Base-by-base conservation (phyloP, 2,888 invertebrate species). In the Eupithecia pulchellata region DNA sequence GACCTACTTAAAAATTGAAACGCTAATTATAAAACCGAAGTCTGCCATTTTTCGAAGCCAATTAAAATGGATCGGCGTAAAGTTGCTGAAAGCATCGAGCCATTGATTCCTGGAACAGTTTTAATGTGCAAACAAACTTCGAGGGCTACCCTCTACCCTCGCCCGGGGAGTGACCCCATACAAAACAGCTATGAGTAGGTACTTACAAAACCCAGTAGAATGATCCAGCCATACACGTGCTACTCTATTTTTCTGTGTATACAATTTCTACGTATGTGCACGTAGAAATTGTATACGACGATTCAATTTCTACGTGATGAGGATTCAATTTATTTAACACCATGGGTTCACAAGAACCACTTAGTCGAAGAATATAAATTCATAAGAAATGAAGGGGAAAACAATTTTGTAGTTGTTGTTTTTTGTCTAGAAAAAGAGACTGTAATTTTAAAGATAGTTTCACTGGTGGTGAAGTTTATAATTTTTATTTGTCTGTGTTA, bases 81-180 rank as follows among this genome's bases (percentile, higher is more conserved):
- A 30, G 36, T 52, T 52, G 20, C 25, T 55, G 55, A 66, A 66
- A 71, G 9, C 29, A 39, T 47, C 63, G 29, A 47, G 5, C 47
- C 30, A 64, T 62, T n/a, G 63, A 71, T 71, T 62, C 34, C 29
- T 25, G 17, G 47, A 57, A 66, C 57, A 62, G 66, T 61, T 34
- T 58, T 57, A 68, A 68, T 64, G 36, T 58, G 58, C 65, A 68
- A 68, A 62, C 34, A 68, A 34, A 39, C 67, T 61, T 65, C 20
- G 42, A 68, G 27, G 14, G 47, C 64, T 61, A 55, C 52, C 61
- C 42, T 71, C 14, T 68, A 55, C 52, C 55, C 34, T 68, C 14
- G 30, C 11, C 25, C n/a, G 55, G 17, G 67, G 52, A 30, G 32
- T 47, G 47, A 64, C 64, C 60, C 32, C 27, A 61, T 36, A 32